Evolutionary conservation across 2,888 invertebrate species (phyloP).

Genomic region (Trichogramma evanescens): DNA sequence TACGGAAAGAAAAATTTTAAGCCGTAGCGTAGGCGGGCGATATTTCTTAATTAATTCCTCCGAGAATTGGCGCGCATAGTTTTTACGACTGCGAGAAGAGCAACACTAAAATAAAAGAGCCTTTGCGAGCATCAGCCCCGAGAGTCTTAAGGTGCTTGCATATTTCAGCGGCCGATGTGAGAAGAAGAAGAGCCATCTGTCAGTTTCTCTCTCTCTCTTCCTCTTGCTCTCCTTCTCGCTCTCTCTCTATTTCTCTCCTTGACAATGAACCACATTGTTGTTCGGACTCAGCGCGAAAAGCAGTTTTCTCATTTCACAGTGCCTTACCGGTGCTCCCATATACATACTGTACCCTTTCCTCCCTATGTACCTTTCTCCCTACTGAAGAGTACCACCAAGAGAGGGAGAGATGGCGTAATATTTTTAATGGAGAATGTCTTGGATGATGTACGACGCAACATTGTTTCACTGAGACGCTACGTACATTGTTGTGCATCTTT

Average conservation of each 20-base stretch:
- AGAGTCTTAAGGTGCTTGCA: conserved; percentile 31
- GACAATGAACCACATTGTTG: conserved; percentile 44
- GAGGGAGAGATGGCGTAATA: conserved; percentile 44
- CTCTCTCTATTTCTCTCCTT: conserved; percentile 14
- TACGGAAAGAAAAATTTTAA: too few species aligned
- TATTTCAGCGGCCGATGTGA: conserved; percentile 38
- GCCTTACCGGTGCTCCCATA: not conserved
- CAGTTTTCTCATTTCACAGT: not conserved
- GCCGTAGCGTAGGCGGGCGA: not conserved
- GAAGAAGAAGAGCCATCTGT: too few species aligned
- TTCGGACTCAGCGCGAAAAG: conserved; percentile 33
- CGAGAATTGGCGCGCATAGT: conserved; percentile 8
- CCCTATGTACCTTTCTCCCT: too few species aligned
- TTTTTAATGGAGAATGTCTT: conserved; percentile 46
- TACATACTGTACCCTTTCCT: too few species aligned
- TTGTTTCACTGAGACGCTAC: conserved; percentile 42
- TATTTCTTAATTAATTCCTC: conserved; percentile 21
- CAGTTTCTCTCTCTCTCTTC: not conserved
- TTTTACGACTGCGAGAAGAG: conserved; percentile 17
- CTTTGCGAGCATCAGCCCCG: conserved; percentile 10
- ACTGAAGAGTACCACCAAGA: conserved; percentile 19
- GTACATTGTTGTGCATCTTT: conserved; percentile 37
- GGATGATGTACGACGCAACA: conserved; percentile 44
- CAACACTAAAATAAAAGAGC: conserved; percentile 19
- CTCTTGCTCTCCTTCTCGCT: conserved; percentile 10